Evolutionary conservation across 2,888 invertebrate genomes (phyloP).

Genomic region (Nineta flava): DNA sequence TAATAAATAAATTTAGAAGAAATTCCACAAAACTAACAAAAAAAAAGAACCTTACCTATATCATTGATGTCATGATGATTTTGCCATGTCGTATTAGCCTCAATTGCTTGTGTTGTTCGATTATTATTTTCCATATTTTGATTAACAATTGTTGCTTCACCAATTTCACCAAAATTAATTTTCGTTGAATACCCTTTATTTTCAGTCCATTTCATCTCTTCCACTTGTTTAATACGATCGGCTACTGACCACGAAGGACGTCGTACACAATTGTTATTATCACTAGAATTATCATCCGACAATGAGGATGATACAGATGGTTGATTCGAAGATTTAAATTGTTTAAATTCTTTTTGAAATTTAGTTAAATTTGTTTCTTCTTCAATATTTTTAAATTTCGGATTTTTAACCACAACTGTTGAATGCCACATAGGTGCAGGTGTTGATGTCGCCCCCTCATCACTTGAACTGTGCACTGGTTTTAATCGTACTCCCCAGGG

Average conservation of each 20-base stretch:
- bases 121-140: conserved; percentile 24
- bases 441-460: too few species aligned
- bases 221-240: conserved; percentile 32
- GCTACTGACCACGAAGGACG: conserved; percentile 28
- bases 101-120: conserved; percentile 6
- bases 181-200: conserved; percentile 33
- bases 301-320: conserved; percentile 13
- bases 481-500: conserved; percentile 25
- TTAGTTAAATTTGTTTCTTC: conserved; percentile 17
- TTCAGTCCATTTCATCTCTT: conserved; percentile 23
- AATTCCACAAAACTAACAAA: too few species aligned
- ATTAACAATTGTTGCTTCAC: conserved; percentile 17
- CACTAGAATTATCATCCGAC: conserved; percentile 11
- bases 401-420: conserved; percentile 26
- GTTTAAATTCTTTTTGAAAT: conserved; percentile 23
- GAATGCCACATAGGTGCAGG: conserved; percentile 28
- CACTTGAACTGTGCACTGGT: too few species aligned
- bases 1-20: too few species aligned
- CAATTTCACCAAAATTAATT: conserved; percentile 21
- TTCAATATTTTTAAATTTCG: conserved; percentile 16
- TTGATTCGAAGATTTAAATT: conserved; percentile 19
- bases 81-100: conserved; percentile 21
- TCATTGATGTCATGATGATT: conserved; percentile 18
- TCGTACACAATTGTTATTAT: conserved; percentile 3
- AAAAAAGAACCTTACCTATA: conserved; percentile 18